These are phyloP conservation scores for Apus apus DNA, from an alignment of 2,113 vertebrate species.

Conservation along the genomic window DNA sequence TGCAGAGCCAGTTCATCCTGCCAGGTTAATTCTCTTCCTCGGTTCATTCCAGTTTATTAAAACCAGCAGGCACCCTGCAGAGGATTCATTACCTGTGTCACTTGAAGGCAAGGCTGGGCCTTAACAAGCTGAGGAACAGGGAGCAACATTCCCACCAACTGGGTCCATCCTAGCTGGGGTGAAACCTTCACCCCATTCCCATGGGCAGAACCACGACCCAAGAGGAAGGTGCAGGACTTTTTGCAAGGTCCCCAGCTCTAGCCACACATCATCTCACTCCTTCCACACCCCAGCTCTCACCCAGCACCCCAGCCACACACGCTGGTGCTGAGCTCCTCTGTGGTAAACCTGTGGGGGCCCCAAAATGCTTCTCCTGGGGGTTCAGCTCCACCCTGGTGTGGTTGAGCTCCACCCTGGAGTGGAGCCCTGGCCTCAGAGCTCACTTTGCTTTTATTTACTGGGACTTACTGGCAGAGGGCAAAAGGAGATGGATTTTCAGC, in stretches of 20 bases:
- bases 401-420: too few relatives aligned
- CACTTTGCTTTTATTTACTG: neutral
- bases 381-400: too few relatives aligned
- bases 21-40: slow-evolving; percentile 73
- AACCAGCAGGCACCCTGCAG: slow-evolving; percentile 65
- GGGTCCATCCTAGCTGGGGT: neutral
- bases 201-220: fast-evolving
- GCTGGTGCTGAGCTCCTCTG: too few relatives aligned
- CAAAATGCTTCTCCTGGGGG: too few relatives aligned
- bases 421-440: neutral
- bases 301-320: neutral
- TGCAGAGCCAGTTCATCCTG: slow-evolving; percentile 67
- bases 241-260: neutral
- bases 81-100: slow-evolving; percentile 74
- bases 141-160: neutral
- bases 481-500: slow-evolving; percentile 38
- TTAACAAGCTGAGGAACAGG: slow-evolving; percentile 46
- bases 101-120: slow-evolving; percentile 48
- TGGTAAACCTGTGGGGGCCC: too few relatives aligned
- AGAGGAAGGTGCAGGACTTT: fast-evolving
- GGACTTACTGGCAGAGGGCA: slow-evolving; percentile 24
- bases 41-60: slow-evolving; percentile 74
- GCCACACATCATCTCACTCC: neutral
- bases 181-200: neutral
- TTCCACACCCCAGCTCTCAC: neutral